phyloP scores from a whole-genome alignment of 2,888 invertebrate genomes.

The Didymodactylos carnosus region DNA sequence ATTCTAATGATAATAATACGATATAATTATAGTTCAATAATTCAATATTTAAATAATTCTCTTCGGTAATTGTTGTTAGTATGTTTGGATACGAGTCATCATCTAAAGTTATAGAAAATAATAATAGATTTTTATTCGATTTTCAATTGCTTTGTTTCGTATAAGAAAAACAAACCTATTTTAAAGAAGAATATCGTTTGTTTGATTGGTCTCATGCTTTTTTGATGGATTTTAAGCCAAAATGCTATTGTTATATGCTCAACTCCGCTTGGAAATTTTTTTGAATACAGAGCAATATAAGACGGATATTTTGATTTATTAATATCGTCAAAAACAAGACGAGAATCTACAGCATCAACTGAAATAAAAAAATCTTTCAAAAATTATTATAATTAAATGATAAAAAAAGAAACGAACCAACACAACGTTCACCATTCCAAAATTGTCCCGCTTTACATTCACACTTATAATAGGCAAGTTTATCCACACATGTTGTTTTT shows the following conservation, averaged over 20 bases:
- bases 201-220: background rate
- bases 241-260: background rate
- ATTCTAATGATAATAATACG: background rate
- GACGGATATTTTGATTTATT: background rate
- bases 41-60: background rate
- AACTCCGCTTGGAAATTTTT: background rate
- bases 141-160: no score
- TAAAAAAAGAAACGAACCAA: constrained; percentile 23
- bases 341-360: background rate
- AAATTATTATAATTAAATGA: background rate
- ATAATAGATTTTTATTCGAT: background rate
- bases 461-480: constrained; percentile 32
- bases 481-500: constrained; percentile 27
- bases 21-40: background rate
- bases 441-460: constrained; percentile 33
- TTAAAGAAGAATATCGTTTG: background rate
- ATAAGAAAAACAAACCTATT: no score
- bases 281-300: background rate
- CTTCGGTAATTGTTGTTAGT: background rate
- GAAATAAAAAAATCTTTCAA: no score
- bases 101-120: background rate
- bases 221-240: background rate
- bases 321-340: background rate
- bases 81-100: background rate
- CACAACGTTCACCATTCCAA: constrained; percentile 33